These are phyloP conservation scores for Odontomachus brunneus DNA, from an alignment of 1,140 invertebrate genomes.

Conservation along the genomic window DNA sequence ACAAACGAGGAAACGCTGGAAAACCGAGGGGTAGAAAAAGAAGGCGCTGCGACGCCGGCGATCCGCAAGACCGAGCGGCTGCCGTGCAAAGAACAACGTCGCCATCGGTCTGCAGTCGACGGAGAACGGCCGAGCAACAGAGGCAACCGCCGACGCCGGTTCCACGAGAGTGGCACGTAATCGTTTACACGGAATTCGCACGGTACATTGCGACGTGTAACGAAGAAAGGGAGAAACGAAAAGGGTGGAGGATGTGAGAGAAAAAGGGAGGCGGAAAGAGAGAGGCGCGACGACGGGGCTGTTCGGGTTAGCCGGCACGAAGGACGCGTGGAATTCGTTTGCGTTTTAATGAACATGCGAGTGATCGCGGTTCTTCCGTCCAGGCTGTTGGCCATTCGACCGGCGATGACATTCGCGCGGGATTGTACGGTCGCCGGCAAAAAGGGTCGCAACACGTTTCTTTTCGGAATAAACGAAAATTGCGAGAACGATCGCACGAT, in stretches of 20 bases:
- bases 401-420: slow-evolving; percentile 62
- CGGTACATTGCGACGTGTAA: slow-evolving; percentile 35
- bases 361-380: slow-evolving; percentile 66
- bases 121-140: slow-evolving; percentile 33
- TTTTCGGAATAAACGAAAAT: too few relatives aligned
- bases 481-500: too few relatives aligned
- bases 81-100: slow-evolving; percentile 52
- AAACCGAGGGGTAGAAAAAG: slow-evolving; percentile 21
- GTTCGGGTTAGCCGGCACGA: slow-evolving; percentile 58
- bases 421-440: slow-evolving; percentile 32
- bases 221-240: slow-evolving; percentile 32
- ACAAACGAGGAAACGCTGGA: slow-evolving; percentile 52
- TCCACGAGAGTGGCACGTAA: slow-evolving; percentile 55
- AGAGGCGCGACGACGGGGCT: slow-evolving; percentile 38
- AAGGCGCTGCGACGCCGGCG: slow-evolving; percentile 10
- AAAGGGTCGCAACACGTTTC: slow-evolving; percentile 22
- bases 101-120: slow-evolving; percentile 40
- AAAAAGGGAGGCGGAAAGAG: not conserved
- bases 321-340: slow-evolving; percentile 72
- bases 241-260: slow-evolving; percentile 1
- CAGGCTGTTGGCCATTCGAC: slow-evolving; percentile 53
- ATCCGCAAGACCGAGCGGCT: slow-evolving; percentile 28
- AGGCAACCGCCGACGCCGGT: slow-evolving; percentile 40
- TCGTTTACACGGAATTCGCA: slow-evolving; percentile 55
- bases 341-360: slow-evolving; percentile 76